Evolutionary conservation across 30 jellyfish, hydroid and myxozoan species (phyloP).

Genomic region (Sanderia malayensis): DNA sequence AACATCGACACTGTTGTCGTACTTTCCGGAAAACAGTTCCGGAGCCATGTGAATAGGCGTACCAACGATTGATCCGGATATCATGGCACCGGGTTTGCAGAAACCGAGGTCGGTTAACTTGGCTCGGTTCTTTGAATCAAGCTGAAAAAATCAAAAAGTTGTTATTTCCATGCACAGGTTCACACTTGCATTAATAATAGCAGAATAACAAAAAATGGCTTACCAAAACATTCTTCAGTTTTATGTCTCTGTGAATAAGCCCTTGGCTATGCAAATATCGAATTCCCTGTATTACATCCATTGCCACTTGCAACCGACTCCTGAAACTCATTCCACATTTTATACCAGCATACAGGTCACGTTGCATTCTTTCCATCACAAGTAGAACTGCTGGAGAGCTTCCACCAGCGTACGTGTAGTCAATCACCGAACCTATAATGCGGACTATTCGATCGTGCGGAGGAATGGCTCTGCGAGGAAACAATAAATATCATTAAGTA

Average conservation of each 20-base stretch:
- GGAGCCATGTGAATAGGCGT: constrained; percentile 99
- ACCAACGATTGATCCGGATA: constrained; percentile 97
- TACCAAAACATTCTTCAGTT: constrained; percentile 91
- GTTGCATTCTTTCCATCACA: constrained; percentile 96
- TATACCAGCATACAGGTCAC: constrained; percentile 97
- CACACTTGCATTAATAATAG: too few relatives aligned
- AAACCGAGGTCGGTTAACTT: constrained; percentile 95
- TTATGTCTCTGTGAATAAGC: constrained; percentile 91
- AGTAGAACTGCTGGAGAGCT: constrained; percentile 98
- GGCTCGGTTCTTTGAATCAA: constrained; percentile 94
- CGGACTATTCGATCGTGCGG: constrained; percentile 95
- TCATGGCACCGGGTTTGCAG: constrained; percentile 99
- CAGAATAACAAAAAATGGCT: constrained; percentile 32
- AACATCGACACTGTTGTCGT: constrained; percentile 97
- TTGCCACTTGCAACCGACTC: constrained; percentile 97
- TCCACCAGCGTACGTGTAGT: constrained; percentile 98
- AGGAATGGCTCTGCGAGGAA: constrained; percentile 82
- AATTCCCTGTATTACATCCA: constrained; percentile 95
- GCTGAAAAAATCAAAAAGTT: constrained; percentile 71
- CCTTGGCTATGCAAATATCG: constrained; percentile 98
- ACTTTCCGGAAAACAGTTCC: constrained; percentile 92
- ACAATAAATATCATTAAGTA: too few relatives aligned
- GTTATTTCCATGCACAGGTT: too few relatives aligned
- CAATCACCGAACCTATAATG: constrained; percentile 94
- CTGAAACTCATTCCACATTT: constrained; percentile 99